Evolutionary conservation across 2,888 invertebrate species (phyloP).

Genomic region (Ochropacha duplaris): DNA sequence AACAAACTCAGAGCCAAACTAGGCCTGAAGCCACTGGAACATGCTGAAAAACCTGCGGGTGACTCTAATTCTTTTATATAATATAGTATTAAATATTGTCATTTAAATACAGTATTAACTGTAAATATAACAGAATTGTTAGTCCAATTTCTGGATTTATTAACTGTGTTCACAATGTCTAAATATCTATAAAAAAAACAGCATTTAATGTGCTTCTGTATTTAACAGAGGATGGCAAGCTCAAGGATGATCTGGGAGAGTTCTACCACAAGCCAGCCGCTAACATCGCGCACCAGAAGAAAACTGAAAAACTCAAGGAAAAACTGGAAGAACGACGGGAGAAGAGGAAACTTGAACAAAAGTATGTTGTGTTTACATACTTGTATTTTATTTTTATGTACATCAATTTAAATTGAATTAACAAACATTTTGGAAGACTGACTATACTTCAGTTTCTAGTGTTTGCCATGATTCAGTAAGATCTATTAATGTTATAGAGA

Average conservation of each 20-base stretch:
- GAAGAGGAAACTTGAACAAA: conserved; percentile 89
- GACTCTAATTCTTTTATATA: conserved; percentile 14
- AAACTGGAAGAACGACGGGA: conserved; percentile 90
- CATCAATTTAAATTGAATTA: too few relatives aligned
- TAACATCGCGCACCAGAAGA: conserved; percentile 87
- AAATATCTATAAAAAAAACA: too few relatives aligned
- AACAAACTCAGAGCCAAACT: conserved; percentile 96
- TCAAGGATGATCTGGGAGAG: conserved; percentile 86
- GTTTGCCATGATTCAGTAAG: too few relatives aligned
- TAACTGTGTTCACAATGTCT: too few relatives aligned
- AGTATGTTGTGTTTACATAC: conserved; percentile 48
- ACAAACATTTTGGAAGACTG: too few relatives aligned
- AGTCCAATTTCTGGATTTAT: too few relatives aligned
- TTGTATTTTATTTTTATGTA: background rate
- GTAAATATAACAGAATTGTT: too few relatives aligned
- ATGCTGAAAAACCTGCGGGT: conserved; percentile 76
- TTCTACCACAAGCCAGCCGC: conserved; percentile 94
- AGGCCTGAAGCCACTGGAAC: conserved; percentile 95
- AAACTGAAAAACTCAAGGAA: conserved; percentile 91
- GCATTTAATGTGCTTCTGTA: conserved; percentile 7
- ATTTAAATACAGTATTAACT: too few relatives aligned
- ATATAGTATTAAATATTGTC: too few relatives aligned
- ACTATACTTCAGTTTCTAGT: too few relatives aligned
- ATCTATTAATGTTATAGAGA: too few relatives aligned
- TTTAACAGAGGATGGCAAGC: conserved; percentile 68